Evolutionary conservation across 2,113 vertebrate genomes (phyloP).

Genomic region (Neoarius graeffei): DNA sequence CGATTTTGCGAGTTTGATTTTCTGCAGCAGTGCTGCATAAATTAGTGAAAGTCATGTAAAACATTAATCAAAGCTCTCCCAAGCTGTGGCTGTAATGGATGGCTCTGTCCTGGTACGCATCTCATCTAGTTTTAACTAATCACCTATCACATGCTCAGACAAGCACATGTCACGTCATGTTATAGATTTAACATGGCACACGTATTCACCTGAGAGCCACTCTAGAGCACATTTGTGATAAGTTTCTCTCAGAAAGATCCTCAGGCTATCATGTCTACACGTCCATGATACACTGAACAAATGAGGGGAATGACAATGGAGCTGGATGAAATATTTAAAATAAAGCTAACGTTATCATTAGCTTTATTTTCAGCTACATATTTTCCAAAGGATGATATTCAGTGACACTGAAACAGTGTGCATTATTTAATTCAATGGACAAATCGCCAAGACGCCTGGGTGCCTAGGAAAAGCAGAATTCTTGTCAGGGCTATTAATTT

Average conservation of each 20-base stretch:
- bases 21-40: conserved; percentile 45
- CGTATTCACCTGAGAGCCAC: neutral
- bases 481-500: neutral
- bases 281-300: neutral
- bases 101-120: conserved; percentile 32
- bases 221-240: neutral
- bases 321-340: neutral
- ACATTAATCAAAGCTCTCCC: conserved; percentile 54
- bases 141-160: conserved; percentile 32
- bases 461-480: neutral
- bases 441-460: neutral
- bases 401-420: neutral
- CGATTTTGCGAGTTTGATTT: conserved; percentile 51
- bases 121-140: conserved; percentile 41
- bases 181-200: conserved; percentile 1
- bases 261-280: neutral
- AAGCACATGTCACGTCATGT: conserved; percentile 2
- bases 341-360: neutral
- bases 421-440: neutral
- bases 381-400: neutral
- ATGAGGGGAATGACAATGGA: neutral
- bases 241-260: neutral
- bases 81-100: conserved; percentile 42
- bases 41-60: conserved; percentile 51
- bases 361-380: neutral